phyloP scores from a whole-genome alignment of 2,797 vertebrate genomes.

The Pseudocheirus occidentalis region DNA sequence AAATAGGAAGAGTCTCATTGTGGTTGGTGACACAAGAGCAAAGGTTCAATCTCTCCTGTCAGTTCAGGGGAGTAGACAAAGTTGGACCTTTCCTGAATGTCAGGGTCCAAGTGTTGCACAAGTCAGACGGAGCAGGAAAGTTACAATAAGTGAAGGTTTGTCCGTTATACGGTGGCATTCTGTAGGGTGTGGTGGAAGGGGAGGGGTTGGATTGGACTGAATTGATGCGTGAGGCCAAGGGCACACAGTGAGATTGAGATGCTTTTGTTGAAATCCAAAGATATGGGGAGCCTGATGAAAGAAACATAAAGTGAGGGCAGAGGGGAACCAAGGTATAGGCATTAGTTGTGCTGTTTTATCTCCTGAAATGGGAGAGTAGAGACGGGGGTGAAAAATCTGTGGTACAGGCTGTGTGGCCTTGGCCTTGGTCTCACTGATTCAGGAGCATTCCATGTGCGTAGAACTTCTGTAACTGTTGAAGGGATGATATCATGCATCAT shows the following conservation, averaged over 20 bases:
- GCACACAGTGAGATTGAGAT: background rate
- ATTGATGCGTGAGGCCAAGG: background rate
- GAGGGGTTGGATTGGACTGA: background rate
- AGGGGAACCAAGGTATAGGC: background rate
- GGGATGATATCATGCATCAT: background rate
- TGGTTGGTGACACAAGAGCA: background rate
- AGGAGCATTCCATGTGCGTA: background rate
- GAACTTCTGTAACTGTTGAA: background rate
- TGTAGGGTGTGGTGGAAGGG: background rate
- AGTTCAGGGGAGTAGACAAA: background rate
- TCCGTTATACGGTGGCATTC: background rate
- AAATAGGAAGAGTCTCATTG: background rate
- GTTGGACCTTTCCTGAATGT: background rate
- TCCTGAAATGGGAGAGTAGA: background rate
- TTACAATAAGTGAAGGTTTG: background rate
- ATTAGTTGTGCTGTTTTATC: background rate
- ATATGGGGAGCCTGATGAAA: background rate
- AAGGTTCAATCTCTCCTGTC: background rate
- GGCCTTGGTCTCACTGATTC: background rate
- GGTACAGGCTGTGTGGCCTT: too few relatives aligned
- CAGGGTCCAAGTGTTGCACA: background rate
- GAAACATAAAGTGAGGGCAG: background rate
- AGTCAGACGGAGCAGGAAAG: conserved; percentile 16
- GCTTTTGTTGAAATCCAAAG: background rate
- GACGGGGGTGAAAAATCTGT: background rate